These are phyloP conservation scores for Nansenia antarctica DNA, from an alignment of 2,113 vertebrate species.

Conservation along the genomic window DNA sequence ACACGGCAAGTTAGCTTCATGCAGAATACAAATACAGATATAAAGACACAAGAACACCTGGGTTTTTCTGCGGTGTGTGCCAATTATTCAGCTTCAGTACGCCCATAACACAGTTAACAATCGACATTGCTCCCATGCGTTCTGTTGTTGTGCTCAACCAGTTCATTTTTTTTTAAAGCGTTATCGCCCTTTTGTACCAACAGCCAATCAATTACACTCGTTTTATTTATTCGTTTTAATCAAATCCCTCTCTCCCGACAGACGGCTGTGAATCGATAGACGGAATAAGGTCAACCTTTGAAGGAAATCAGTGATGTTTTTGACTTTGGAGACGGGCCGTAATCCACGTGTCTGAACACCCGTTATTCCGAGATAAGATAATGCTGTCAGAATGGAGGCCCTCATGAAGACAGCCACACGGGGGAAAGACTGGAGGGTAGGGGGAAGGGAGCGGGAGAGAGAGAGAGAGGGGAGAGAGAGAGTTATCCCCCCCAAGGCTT, in stretches of 20 bases:
- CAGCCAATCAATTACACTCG: slow-evolving; percentile 13
- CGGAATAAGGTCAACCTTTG: slow-evolving; percentile 5
- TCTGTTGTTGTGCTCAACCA: too few relatives aligned
- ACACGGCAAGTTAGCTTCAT: too few relatives aligned
- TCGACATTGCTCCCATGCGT: too few relatives aligned
- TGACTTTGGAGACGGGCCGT: slow-evolving; percentile 2
- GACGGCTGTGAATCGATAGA: slow-evolving; percentile 8
- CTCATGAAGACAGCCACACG: slow-evolving; percentile 5
- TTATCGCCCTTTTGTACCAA: background rate
- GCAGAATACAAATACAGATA: too few relatives aligned
- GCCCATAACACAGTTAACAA: too few relatives aligned
- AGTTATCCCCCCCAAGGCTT: slow-evolving; percentile 14
- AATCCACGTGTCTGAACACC: slow-evolving; percentile 7
- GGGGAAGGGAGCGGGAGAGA: background rate
- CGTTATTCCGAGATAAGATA: slow-evolving; percentile 32
- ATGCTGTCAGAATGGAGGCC: slow-evolving; percentile 9
- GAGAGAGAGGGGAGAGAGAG: background rate
- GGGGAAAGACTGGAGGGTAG: background rate
- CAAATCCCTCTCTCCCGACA: background rate
- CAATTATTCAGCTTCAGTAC: too few relatives aligned
- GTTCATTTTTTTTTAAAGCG: too few relatives aligned
- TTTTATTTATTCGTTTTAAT: slow-evolving; percentile 10
- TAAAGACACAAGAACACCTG: too few relatives aligned
- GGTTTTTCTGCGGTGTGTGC: too few relatives aligned
- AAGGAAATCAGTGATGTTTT: slow-evolving; percentile 19